Base-by-base conservation (phyloP, 2,888 invertebrate genomes). In the Parochlus steinenii region DNA sequence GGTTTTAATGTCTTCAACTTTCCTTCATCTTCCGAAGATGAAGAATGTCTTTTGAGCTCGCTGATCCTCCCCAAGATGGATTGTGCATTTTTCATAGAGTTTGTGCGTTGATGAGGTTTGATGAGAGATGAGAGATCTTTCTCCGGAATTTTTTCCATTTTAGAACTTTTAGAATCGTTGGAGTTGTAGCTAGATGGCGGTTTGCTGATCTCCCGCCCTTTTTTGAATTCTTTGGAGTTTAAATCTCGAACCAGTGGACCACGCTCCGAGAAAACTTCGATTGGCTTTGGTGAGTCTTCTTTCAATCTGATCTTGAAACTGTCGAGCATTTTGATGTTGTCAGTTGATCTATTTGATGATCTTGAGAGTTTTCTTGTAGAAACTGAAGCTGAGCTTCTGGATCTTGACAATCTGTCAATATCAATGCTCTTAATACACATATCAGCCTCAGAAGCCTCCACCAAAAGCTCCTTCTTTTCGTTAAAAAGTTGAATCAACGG, bases 401-500 rank as follows among this genome's bases (percentile, higher is more conserved):
- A 6, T 5, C 22, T 36, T 22, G 36, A 36, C 10, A 11, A 15
- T 2, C 24, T 24, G 4, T 10, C 11, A 24, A 29, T 30, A 17
- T n/a, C n/a, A n/a, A n/a, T n/a, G n/a, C n/a, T n/a, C n/a, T n/a
- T n/a, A n/a, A n/a, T n/a, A n/a, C n/a, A n/a, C n/a, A n/a, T n/a
- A 48, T 48, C 25, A 42, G 47, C 41, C 49, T 56, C 16, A 31
- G 50, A 45, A 26, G 59, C 45, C 49, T 67, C 62, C 2, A 63
- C 55, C 11, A 67, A 46, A 17, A 67, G 50, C 31, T 56, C 48
- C 11, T 66, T 65, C 40, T 58, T 60, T 36, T 64, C 57, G 44
- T 67, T 60, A 45, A 59, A 67, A 6, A 69, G 52, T 42, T 67
- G 54, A 15, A 69, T 65, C 5, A 59, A 54, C 4, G 69, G 69